phyloP scores from a whole-genome alignment of 2,113 vertebrate genomes.

The Erythrocercus mccallii region DNA sequence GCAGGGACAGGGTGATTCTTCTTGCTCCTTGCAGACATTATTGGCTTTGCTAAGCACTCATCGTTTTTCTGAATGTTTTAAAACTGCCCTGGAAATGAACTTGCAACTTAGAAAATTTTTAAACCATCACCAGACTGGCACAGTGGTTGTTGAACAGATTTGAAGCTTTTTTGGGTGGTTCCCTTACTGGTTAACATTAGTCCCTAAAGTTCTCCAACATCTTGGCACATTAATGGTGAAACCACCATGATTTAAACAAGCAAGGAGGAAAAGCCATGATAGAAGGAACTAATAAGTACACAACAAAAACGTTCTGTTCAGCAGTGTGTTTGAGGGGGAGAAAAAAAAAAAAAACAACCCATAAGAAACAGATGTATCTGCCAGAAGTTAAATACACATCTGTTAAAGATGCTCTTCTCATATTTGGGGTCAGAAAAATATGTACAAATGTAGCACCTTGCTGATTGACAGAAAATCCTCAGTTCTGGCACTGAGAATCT shows the following conservation, averaged over 20 bases:
- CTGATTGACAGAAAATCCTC: slow-evolving; percentile 86
- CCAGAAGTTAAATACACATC: slow-evolving; percentile 83
- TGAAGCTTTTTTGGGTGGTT: not conserved
- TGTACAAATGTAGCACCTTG: slow-evolving; percentile 79
- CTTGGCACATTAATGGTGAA: not conserved
- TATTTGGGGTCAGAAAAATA: slow-evolving; percentile 82
- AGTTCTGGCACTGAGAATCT: slow-evolving; percentile 84
- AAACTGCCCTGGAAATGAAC: not conserved
- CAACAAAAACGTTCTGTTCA: slow-evolving; percentile 33
- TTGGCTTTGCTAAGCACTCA: not conserved
- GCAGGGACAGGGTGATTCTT: not conserved
- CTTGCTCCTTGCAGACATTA: too few species aligned
- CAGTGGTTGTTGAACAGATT: not conserved
- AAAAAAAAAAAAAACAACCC: slow-evolving; percentile 28
- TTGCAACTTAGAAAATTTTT: not conserved
- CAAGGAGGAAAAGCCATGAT: not conserved
- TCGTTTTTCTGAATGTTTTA: not conserved
- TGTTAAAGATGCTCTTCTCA: slow-evolving; percentile 79
- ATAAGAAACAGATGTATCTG: slow-evolving; percentile 77
- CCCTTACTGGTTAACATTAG: accelerated
- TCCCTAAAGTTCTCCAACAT: not conserved
- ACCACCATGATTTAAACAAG: not conserved
- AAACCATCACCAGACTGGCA: not conserved
- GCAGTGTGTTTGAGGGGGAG: slow-evolving; percentile 29
- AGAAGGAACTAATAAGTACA: slow-evolving; percentile 46